Percentiles rank a stretch among this genome's conserved stretches.
These are phyloP conservation scores for Tenthredo scrophulariae DNA, from an alignment of 2,888 invertebrate genomes.

Conservation along the genomic window DNA sequence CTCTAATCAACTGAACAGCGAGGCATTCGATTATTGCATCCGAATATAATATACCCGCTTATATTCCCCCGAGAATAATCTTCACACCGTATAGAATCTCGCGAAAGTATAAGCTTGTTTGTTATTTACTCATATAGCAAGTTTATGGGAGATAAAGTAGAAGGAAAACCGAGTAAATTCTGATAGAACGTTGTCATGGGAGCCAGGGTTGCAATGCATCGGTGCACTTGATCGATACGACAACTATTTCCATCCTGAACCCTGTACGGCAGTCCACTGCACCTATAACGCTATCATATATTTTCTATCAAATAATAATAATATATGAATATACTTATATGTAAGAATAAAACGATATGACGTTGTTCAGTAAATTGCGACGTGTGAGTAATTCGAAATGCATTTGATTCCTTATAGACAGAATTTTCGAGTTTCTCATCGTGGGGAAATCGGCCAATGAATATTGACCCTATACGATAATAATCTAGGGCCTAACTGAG, in stretches of 20 bases:
- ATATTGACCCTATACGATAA: not conserved
- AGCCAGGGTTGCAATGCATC: not conserved
- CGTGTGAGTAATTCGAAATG: too few species aligned
- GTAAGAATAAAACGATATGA: too few species aligned
- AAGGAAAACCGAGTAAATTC: not conserved
- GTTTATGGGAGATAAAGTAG: not conserved
- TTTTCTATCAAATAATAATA: not conserved
- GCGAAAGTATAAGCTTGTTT: not conserved
- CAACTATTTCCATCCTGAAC: not conserved
- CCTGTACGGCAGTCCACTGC: not conserved
- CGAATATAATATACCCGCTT: not conserved
- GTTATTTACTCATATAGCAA: not conserved
- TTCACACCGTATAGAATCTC: not conserved
- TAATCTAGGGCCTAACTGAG: not conserved
- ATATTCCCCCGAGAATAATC: not conserved
- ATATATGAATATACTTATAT: not conserved
- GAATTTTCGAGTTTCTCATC: too few species aligned
- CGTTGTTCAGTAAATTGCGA: too few species aligned
- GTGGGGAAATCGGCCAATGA: too few species aligned
- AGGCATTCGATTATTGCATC: not conserved
- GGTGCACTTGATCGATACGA: constrained; percentile 21
- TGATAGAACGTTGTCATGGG: constrained; percentile 18
- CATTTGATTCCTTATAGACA: too few species aligned
- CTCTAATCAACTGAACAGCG: not conserved
- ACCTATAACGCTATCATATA: not conserved